A percentile compares a stretch with the other conserved stretches of the same genome.
Conservation (phyloP, 2,797 vertebrate genomes). For the Eurystomus glaucurus region DNA sequence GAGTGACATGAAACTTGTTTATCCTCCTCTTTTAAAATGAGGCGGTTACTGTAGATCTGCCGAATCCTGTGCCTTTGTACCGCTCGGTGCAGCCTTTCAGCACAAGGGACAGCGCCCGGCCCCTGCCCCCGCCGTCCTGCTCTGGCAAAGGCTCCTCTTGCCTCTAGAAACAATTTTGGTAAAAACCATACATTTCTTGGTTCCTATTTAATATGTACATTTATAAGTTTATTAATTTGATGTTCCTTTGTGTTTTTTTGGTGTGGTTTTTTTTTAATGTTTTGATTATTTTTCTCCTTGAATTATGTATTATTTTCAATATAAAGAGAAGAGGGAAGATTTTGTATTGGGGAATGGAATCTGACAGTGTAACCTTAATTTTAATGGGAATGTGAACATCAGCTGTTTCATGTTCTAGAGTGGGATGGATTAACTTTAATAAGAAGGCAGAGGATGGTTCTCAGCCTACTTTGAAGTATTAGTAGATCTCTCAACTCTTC, state of each 20-base stretch:
- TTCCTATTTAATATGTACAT: fast-evolving
- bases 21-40: background rate
- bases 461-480: background rate
- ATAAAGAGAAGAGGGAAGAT: background rate
- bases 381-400: background rate
- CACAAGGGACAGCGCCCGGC: background rate
- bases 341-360: background rate
- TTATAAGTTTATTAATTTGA: background rate
- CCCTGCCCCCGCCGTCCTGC: background rate
- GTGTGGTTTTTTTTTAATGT: no score
- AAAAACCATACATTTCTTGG: background rate
- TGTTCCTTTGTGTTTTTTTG: no score
- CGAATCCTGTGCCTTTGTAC: background rate
- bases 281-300: background rate
- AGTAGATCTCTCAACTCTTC: background rate
- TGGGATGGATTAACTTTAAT: background rate
- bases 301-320: background rate
- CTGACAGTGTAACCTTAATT: background rate
- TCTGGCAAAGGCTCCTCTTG: background rate
- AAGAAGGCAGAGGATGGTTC: background rate
- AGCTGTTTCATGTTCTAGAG: background rate
- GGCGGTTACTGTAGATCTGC: background rate
- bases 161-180: background rate
- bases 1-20: background rate
- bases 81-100: background rate